phyloP scores from a whole-genome alignment of 1,140 invertebrate species.

The Chionoecetes opilio region DNA sequence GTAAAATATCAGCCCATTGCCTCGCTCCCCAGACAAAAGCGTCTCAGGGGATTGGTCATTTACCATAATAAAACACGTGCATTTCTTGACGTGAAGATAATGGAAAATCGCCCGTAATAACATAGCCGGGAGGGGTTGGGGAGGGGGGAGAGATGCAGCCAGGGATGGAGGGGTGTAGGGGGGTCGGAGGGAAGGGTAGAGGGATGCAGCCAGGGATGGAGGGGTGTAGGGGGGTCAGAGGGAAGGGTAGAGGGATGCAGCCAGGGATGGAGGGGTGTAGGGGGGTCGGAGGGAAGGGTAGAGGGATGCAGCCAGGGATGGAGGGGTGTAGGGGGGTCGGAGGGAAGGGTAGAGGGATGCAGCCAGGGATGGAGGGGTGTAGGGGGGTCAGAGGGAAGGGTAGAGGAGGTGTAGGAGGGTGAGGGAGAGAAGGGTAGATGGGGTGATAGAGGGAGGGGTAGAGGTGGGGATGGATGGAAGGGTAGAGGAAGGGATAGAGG shows the following conservation, averaged over 20 bases:
- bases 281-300: background rate
- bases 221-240: too few relatives aligned
- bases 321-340: background rate
- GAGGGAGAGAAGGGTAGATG: too few relatives aligned
- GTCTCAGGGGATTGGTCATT: background rate
- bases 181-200: too few relatives aligned
- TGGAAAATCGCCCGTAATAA: slow-evolving; percentile 29
- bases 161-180: too few relatives aligned
- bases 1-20: slow-evolving; percentile 2
- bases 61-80: slow-evolving; percentile 20
- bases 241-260: too few relatives aligned
- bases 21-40: slow-evolving; percentile 1
- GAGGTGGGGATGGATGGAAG: too few relatives aligned
- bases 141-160: background rate
- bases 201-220: too few relatives aligned
- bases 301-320: background rate
- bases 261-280: background rate
- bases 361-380: too few relatives aligned
- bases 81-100: slow-evolving; percentile 3
- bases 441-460: too few relatives aligned
- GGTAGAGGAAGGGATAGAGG: too few relatives aligned
- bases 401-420: too few relatives aligned
- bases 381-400: too few relatives aligned
- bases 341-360: background rate
- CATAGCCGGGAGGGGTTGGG: background rate